Evolutionary conservation across 35 echinoderm and acorn worm genomes (phyloP).

Genomic region (Patiria miniata): DNA sequence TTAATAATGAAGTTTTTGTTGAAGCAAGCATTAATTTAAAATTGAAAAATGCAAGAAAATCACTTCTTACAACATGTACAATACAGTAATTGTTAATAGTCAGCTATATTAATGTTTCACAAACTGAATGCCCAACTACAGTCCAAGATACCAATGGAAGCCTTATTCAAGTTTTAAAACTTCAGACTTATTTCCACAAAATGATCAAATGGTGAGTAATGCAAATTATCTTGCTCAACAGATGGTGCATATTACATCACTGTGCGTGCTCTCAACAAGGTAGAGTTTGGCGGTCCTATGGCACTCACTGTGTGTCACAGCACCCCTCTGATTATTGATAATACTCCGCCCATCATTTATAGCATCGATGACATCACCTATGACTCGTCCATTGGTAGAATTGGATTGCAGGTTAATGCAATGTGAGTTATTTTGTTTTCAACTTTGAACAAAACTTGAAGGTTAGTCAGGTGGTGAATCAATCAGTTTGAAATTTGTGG

Average conservation of each 20-base stretch:
- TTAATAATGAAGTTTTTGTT: too few relatives aligned
- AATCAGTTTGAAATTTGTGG: too few relatives aligned
- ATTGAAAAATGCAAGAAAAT: too few relatives aligned
- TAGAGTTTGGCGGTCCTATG: conserved; percentile 58
- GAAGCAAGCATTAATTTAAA: too few relatives aligned
- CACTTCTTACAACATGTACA: too few relatives aligned
- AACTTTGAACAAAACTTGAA: too few relatives aligned
- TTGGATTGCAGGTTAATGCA: conserved; percentile 16
- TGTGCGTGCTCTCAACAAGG: conserved; percentile 52
- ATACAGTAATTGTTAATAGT: too few relatives aligned
- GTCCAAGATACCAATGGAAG: too few relatives aligned
- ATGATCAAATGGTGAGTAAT: neutral
- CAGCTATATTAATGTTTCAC: too few relatives aligned
- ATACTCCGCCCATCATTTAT: conserved; percentile 44
- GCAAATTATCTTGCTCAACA: neutral
- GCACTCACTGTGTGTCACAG: conserved; percentile 52
- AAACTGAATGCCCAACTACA: too few relatives aligned
- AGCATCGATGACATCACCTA: conserved; percentile 34
- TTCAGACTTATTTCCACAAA: neutral
- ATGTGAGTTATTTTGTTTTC: too few relatives aligned
- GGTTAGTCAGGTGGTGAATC: too few relatives aligned
- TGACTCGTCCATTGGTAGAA: neutral
- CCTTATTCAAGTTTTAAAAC: neutral
- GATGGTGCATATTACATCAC: conserved; percentile 45
- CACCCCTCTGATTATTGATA: conserved; percentile 51